Conservation (phyloP, 2,888 invertebrate genomes). For the Ophion obscuratus region DNA sequence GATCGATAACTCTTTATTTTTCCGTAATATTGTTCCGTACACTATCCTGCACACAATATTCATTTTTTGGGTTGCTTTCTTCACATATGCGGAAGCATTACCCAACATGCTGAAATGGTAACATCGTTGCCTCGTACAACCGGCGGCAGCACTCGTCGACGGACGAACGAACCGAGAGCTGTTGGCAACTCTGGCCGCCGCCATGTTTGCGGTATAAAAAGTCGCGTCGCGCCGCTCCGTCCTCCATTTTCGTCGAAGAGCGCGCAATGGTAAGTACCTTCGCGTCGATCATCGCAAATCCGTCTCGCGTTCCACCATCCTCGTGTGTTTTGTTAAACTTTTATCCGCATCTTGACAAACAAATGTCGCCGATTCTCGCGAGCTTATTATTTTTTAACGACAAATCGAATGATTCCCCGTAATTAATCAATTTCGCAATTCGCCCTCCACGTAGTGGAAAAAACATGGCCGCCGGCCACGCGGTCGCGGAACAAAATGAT, state of each 20-base stretch:
- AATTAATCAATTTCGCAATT: conserved; percentile 2
- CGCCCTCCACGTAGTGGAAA: neutral
- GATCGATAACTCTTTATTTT: too few species aligned
- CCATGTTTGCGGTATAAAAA: conserved; percentile 69
- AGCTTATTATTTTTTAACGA: conserved; percentile 52
- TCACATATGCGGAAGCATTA: too few species aligned
- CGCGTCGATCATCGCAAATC: conserved; percentile 56
- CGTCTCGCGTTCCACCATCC: conserved; percentile 55
- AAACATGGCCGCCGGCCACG: conserved; percentile 51
- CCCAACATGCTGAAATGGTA: too few species aligned
- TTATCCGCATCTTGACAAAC: neutral
- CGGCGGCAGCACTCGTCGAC: neutral
- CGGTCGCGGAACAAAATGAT: conserved; percentile 84
- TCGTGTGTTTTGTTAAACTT: conserved; percentile 22
- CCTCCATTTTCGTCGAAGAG: conserved; percentile 77
- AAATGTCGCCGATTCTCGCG: neutral
- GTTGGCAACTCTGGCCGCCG: conserved; percentile 51
- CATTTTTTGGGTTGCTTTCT: too few species aligned
- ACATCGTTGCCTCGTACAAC: too few species aligned
- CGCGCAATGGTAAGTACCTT: conserved; percentile 75
- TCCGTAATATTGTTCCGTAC: too few species aligned
- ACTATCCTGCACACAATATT: too few species aligned
- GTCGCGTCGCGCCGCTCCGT: conserved; percentile 19
- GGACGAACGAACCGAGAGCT: neutral
- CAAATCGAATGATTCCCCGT: neutral